phyloP scores from a whole-genome alignment of 1,140 invertebrate species.

The Melipona quadrifasciata region DNA sequence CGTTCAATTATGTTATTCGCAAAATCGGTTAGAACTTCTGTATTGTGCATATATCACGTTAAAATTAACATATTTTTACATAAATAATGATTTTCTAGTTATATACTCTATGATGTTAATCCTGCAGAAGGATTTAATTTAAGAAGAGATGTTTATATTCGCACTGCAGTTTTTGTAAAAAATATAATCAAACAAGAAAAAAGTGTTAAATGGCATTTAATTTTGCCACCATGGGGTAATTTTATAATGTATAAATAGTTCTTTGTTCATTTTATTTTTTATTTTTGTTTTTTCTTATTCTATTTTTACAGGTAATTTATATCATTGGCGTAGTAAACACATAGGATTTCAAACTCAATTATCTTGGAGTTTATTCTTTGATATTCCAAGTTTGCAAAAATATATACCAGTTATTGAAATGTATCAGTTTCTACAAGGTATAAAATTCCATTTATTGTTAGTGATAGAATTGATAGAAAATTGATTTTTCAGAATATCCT shows the following conservation, averaged over 20 bases:
- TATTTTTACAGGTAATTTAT: slow-evolving; percentile 82
- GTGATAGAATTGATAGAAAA: slow-evolving; percentile 20
- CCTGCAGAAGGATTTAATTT: slow-evolving; percentile 98
- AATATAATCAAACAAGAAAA: slow-evolving; percentile 83
- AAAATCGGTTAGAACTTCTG: slow-evolving; percentile 53
- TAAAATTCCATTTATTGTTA: slow-evolving; percentile 18
- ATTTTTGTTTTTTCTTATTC: slow-evolving; percentile 10
- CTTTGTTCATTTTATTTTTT: slow-evolving; percentile 1
- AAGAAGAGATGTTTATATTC: slow-evolving; percentile 96
- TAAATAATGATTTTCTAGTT: slow-evolving; percentile 79
- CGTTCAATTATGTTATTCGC: slow-evolving; percentile 34
- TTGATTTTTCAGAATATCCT: slow-evolving; percentile 69
- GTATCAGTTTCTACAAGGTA: slow-evolving; percentile 89
- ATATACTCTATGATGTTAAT: slow-evolving; percentile 96
- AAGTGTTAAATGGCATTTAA: slow-evolving; percentile 83
- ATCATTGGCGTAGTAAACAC: slow-evolving; percentile 92
- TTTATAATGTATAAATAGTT: slow-evolving; percentile 8
- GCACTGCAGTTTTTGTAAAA: slow-evolving; percentile 91
- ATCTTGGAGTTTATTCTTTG: slow-evolving; percentile 94
- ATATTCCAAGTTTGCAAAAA: slow-evolving; percentile 88
- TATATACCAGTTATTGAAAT: slow-evolving; percentile 95
- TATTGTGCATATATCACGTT: background rate
- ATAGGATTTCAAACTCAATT: slow-evolving; percentile 81
- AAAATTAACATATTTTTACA: slow-evolving; percentile 10
- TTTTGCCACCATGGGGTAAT: slow-evolving; percentile 95